A percentile compares a stretch with the other conserved stretches of the same genome.
These are phyloP conservation scores for Bacillus rossius DNA, from an alignment of 1,140 invertebrate species.

Conservation along the genomic window DNA sequence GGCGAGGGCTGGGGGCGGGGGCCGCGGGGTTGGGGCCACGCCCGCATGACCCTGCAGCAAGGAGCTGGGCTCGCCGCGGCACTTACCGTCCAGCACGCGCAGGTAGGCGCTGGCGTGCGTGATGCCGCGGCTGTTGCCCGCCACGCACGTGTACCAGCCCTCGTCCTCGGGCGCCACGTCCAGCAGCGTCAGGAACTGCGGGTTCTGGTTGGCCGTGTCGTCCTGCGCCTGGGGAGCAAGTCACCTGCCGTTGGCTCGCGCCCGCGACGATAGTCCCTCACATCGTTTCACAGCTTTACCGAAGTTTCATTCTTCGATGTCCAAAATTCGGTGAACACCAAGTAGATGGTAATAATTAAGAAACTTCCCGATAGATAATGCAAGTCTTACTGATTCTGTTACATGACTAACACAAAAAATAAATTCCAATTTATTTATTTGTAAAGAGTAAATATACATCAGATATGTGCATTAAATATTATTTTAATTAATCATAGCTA, in stretches of 20 bases:
- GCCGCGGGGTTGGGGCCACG: background rate
- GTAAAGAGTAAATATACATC: no score
- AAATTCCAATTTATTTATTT: no score
- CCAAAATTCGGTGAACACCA: no score
- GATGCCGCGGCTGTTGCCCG: slow-evolving; percentile 72
- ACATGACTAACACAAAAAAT: no score
- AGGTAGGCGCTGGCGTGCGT: slow-evolving; percentile 77
- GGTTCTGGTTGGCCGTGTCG: slow-evolving; percentile 40
- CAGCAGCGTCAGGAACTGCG: slow-evolving; percentile 63
- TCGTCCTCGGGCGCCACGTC: slow-evolving; percentile 84
- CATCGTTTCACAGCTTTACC: no score
- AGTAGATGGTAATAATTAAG: no score
- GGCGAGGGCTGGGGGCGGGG: background rate
- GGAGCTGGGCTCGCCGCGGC: background rate
- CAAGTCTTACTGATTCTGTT: no score
- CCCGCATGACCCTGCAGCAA: background rate
- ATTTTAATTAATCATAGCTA: no score
- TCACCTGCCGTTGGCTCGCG: no score
- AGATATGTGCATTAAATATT: no score
- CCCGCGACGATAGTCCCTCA: no score
- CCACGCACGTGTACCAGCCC: slow-evolving; percentile 91
- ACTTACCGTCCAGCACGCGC: slow-evolving; percentile 70
- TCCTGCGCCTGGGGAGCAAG: background rate
- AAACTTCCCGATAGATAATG: no score
- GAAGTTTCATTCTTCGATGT: slow-evolving; percentile 6